Evolutionary conservation across 2,113 vertebrate species (phyloP).

Genomic region (Nibea albiflora): DNA sequence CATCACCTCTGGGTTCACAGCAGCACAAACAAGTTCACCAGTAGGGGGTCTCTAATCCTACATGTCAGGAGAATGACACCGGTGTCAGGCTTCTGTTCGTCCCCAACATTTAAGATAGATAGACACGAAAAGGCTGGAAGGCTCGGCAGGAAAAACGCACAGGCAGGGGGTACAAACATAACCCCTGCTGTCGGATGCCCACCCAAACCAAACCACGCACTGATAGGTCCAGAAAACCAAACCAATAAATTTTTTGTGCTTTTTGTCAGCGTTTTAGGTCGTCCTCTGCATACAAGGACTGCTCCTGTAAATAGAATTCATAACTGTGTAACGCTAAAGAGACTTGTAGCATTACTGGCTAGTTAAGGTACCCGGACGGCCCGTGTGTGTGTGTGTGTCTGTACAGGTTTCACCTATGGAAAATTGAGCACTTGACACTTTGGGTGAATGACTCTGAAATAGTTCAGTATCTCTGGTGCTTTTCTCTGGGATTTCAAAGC

Average conservation of each 20-base stretch:
- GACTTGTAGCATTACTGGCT: slow-evolving; percentile 44
- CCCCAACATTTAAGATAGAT: slow-evolving; percentile 62
- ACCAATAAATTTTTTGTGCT: slow-evolving; percentile 50
- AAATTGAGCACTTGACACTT: slow-evolving; percentile 45
- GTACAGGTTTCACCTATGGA: slow-evolving; percentile 46
- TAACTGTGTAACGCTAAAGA: slow-evolving; percentile 39
- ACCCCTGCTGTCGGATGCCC: slow-evolving; percentile 44
- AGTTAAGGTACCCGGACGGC: slow-evolving; percentile 51
- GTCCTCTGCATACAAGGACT: slow-evolving; percentile 48
- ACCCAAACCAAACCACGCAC: slow-evolving; percentile 16
- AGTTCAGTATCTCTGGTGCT: slow-evolving; percentile 21
- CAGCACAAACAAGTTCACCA: slow-evolving; percentile 78
- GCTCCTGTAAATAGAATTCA: slow-evolving; percentile 37
- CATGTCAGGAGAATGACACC: slow-evolving; percentile 65
- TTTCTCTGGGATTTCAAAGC: slow-evolving; percentile 37
- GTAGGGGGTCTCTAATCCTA: slow-evolving; percentile 73
- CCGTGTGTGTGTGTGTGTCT: slow-evolving; percentile 36
- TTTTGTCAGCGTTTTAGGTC: slow-evolving; percentile 42
- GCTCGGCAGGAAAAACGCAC: slow-evolving; percentile 45
- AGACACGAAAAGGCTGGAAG: slow-evolving; percentile 55
- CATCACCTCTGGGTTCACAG: slow-evolving; percentile 80
- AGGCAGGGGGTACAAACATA: slow-evolving; percentile 33
- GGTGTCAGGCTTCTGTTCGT: slow-evolving; percentile 47
- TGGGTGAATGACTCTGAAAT: slow-evolving; percentile 26
- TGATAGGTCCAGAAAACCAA: slow-evolving; percentile 53